Base-by-base conservation (phyloP, 1,140 invertebrate genomes). In the Drosophila triauraria region DNA sequence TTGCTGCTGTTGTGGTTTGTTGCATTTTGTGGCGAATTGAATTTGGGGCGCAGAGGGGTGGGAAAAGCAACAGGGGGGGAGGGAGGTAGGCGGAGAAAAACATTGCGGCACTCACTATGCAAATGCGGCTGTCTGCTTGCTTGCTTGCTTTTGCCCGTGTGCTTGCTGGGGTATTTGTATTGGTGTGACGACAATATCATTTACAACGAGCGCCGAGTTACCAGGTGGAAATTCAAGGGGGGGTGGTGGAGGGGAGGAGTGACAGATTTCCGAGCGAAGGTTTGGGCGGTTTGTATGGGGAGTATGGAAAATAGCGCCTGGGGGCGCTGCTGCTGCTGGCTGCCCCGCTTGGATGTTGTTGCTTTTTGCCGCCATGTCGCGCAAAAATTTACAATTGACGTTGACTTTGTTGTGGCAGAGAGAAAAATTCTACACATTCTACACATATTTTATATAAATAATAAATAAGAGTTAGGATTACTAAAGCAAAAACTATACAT, bases 161-260 rank as follows among this genome's bases (percentile, higher is more conserved):
- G 40, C 56, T 43, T 17, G 32, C 13, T 13, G 35, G 20, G 40
- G 48, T 70, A 51, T 75, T 42, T 70, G 74, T 71, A 46, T 80
- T 72, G 48, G 71, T 80, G 85, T 85, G 77, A 81, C 85, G 67
- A 84, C 84, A 84, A 90, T 88, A 88, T 88, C 81, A 90, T 82
- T 88, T 88, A 88, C 85, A 88, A 82, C 85, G 59, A 75, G 60
- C 80, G 57, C 80, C 59, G 50, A 62, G 75, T 70, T 74, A 44
- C 75, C 56, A 77, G 74, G 48, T 69, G 63, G 63, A 68, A 67
- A 76, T 67, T 47, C 30, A 63, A 32, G 67, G 51, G 48, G 46
- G n/a, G 35, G 38, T 40, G 42, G n/a, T 42, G 12, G 2, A 17
- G 3, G 30, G 40, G 30, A 17, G 32, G 2, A 12, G 51, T 13